Evolutionary conservation across 2,797 vertebrate genomes (phyloP).

Genomic region (Danio jaintianensis): DNA sequence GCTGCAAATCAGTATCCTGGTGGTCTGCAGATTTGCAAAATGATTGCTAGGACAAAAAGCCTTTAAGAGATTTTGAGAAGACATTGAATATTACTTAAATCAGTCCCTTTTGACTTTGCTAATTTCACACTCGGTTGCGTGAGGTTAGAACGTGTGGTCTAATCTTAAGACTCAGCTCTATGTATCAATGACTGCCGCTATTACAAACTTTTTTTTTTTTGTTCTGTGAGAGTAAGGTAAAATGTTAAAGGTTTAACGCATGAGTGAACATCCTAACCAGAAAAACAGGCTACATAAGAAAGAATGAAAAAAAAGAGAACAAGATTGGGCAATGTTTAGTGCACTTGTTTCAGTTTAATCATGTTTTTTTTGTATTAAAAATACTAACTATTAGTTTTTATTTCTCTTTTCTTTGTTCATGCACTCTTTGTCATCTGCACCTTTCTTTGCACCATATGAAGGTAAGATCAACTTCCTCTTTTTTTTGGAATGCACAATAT

Average conservation of each 20-base stretch:
- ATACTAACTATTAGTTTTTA: not conserved
- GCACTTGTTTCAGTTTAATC: not conserved
- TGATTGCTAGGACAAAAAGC: constrained; percentile 66
- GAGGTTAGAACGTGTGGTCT: constrained; percentile 55
- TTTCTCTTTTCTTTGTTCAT: constrained; percentile 9
- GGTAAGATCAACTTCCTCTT: constrained; percentile 70
- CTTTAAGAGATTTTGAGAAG: constrained; percentile 58
- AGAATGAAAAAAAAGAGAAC: not conserved
- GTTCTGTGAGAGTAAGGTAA: not conserved
- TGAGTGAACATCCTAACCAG: not conserved
- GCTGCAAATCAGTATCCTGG: constrained; percentile 27
- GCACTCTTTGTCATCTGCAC: not conserved
- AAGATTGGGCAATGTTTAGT: not conserved
- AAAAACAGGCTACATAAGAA: not conserved
- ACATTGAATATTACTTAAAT: constrained; percentile 54
- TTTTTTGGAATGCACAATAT: not conserved
- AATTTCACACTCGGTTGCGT: constrained; percentile 64
- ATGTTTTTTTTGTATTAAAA: not conserved
- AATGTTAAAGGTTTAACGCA: constrained; percentile 31
- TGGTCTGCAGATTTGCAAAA: constrained; percentile 40
- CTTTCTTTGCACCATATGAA: constrained; percentile 55
- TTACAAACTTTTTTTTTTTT: constrained; percentile 22
- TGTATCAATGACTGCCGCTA: constrained; percentile 47
- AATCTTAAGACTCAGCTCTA: constrained; percentile 56
- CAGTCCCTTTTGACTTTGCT: constrained; percentile 53